phyloP scores from a whole-genome alignment of 2,113 vertebrate genomes.

The cattle (Bos taurus) region ARS-UCD2.0 NC_037338.1:44652001-44652500 shows the following conservation, averaged over 20 bases:
- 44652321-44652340: background rate
- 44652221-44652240: background rate
- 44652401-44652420: background rate
- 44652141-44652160: background rate
- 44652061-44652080: background rate
- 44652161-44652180: background rate
- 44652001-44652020: background rate
- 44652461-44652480: background rate
- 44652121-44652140: background rate
- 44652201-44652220: background rate
- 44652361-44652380: background rate
- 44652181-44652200: constrained; percentile 6
- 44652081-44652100: background rate
- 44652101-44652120: background rate
- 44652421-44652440: background rate
- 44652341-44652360: background rate
- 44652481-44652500: background rate
- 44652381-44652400: background rate
- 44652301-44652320: background rate
- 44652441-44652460: background rate
- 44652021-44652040: background rate
- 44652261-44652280: background rate
- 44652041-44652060: background rate
- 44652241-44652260: background rate
- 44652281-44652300: background rate